phyloP scores from a whole-genome alignment of 2,888 invertebrate genomes.

The Cephus pulcher region DNA sequence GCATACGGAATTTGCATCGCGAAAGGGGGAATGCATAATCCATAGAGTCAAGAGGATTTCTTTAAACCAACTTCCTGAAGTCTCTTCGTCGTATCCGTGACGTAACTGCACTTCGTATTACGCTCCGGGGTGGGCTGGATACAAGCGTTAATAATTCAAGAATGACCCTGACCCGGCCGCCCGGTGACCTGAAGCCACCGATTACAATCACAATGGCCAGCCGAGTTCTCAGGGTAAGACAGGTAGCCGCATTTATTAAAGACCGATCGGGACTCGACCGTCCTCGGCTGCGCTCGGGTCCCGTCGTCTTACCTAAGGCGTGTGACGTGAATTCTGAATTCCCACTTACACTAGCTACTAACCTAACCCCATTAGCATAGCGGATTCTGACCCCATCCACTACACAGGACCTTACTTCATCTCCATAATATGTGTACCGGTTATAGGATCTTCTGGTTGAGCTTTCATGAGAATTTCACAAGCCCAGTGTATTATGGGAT shows the following conservation, averaged over 20 bases:
- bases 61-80: background rate
- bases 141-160: constrained; percentile 53
- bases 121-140: constrained; percentile 26
- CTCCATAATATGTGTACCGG: background rate
- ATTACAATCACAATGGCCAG: constrained; percentile 55
- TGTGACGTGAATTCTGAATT: constrained; percentile 19
- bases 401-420: background rate
- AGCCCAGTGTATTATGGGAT: background rate
- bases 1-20: background rate
- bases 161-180: constrained; percentile 53
- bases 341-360: constrained; percentile 11
- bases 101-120: background rate
- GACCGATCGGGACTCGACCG: constrained; percentile 1
- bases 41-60: background rate
- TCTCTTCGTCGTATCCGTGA: background rate
- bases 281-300: background rate
- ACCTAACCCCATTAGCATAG: constrained; percentile 40
- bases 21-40: background rate
- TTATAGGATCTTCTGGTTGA: background rate
- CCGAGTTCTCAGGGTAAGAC: constrained; percentile 52
- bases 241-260: constrained; percentile 53
- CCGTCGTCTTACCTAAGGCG: background rate
- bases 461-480: constrained; percentile 30
- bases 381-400: background rate
- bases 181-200: constrained; percentile 47